Evolutionary conservation across 2,888 invertebrate genomes (phyloP).

Genomic region (Agapostemon virescens): DNA sequence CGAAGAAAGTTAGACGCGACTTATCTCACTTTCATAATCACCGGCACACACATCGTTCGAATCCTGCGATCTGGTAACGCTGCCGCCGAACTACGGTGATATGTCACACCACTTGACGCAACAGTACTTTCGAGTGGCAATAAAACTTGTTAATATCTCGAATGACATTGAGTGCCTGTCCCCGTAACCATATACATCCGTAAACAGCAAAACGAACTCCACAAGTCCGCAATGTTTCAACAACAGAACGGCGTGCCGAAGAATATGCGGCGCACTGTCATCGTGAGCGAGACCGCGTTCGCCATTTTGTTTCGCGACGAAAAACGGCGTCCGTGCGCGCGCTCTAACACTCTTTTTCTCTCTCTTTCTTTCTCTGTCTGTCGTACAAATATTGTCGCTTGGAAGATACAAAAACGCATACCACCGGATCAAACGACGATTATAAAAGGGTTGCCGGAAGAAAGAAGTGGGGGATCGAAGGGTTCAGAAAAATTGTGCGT

Average conservation of each 20-base stretch:
- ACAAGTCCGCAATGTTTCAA: background rate
- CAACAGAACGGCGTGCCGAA: background rate
- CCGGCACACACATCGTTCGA: too few relatives aligned
- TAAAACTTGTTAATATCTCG: too few relatives aligned
- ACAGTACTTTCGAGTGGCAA: too few relatives aligned
- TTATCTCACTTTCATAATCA: too few relatives aligned
- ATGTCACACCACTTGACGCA: too few relatives aligned
- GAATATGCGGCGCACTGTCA: background rate
- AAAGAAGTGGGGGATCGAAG: constrained; percentile 74
- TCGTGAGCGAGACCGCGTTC: background rate
- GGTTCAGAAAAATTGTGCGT: constrained; percentile 80
- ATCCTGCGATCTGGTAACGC: too few relatives aligned
- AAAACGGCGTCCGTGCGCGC: background rate
- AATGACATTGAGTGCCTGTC: too few relatives aligned
- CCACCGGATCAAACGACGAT: constrained; percentile 30
- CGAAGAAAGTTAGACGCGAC: too few relatives aligned
- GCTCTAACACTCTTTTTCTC: background rate
- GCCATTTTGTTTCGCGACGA: background rate
- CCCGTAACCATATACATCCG: background rate
- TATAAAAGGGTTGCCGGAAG: constrained; percentile 49
- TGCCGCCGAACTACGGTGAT: too few relatives aligned
- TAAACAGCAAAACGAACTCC: background rate
- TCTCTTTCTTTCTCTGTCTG: constrained; percentile 7
- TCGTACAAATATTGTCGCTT: constrained; percentile 42
- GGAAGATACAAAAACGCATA: constrained; percentile 39